Conservation (phyloP, 2,888 invertebrate genomes). For the Eudemis profundana region DNA sequence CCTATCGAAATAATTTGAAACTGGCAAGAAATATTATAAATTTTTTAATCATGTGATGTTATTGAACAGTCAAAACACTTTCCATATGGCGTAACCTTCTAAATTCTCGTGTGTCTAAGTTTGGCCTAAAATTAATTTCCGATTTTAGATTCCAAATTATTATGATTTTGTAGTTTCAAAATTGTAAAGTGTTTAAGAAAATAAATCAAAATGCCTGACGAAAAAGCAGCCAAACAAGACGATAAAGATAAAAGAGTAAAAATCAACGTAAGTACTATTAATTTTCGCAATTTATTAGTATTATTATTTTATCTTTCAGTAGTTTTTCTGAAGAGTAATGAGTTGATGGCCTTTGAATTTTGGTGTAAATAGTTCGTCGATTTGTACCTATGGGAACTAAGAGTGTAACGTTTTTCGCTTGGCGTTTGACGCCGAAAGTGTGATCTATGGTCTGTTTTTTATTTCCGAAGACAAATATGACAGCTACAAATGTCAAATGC, state of each 20-base stretch:
- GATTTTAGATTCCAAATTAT: slow-evolving; percentile 9
- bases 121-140: slow-evolving; percentile 13
- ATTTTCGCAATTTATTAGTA: background rate
- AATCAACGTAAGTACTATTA: slow-evolving; percentile 62
- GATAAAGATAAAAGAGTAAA: slow-evolving; percentile 76
- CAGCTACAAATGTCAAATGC: too few species aligned
- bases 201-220: slow-evolving; percentile 57
- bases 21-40: background rate
- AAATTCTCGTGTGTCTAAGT: slow-evolving; percentile 33
- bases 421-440: too few species aligned
- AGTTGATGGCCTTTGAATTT: too few species aligned
- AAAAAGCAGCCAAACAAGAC: slow-evolving; percentile 48
- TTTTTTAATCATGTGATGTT: slow-evolving; percentile 4
- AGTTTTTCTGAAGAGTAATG: too few species aligned
- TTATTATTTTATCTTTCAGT: too few species aligned
- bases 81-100: slow-evolving; percentile 29
- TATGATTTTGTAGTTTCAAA: background rate
- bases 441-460: too few species aligned
- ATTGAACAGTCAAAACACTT: slow-evolving; percentile 19
- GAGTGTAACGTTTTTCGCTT: too few species aligned
- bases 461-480: too few species aligned
- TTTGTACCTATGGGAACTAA: too few species aligned
- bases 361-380: too few species aligned
- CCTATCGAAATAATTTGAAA: slow-evolving; percentile 1
- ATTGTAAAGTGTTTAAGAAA: slow-evolving; percentile 50